These are phyloP conservation scores for Anoncus sp. DNA, from an alignment of 2,888 invertebrate genomes.

Conservation along the genomic window DNA sequence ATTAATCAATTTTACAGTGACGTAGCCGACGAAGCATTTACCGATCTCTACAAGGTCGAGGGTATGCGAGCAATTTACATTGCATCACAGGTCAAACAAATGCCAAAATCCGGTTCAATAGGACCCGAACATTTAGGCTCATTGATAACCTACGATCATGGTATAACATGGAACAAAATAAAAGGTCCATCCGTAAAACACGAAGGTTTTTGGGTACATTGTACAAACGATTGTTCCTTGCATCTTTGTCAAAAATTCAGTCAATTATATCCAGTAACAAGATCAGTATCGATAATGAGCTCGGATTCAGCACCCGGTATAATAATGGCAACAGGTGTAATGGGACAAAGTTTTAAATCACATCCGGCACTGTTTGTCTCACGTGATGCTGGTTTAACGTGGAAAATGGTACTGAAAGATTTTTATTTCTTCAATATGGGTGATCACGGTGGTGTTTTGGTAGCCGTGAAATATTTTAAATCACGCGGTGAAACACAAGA, in stretches of 20 bases:
- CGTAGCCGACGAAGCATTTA: conserved; percentile 92
- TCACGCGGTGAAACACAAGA: conserved; percentile 90
- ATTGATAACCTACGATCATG: conserved; percentile 94
- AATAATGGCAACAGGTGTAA: conserved; percentile 93
- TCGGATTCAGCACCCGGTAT: conserved; percentile 95
- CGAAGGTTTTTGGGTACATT: conserved; percentile 88
- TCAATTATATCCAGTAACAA: conserved; percentile 91
- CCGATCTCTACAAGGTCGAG: conserved; percentile 94
- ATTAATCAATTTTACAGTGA: conserved; percentile 85
- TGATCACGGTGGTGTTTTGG: conserved; percentile 95
- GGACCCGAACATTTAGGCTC: conserved; percentile 91
- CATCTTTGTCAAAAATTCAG: conserved; percentile 95
- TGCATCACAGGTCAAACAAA: conserved; percentile 90
- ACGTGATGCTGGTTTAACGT: conserved; percentile 92
- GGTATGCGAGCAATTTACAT: conserved; percentile 95
- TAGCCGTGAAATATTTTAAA: conserved; percentile 93
- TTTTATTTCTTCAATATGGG: conserved; percentile 95
- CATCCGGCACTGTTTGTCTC: conserved; percentile 92
- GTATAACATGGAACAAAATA: conserved; percentile 92
- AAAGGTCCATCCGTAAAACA: conserved; percentile 89
- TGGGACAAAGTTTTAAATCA: conserved; percentile 91
- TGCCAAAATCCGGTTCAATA: conserved; percentile 84
- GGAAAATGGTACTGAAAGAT: conserved; percentile 92
- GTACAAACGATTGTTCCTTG: conserved; percentile 91
- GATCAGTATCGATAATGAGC: conserved; percentile 92